Evolutionary conservation across 2,888 invertebrate species (phyloP).

Genomic region (Phengaris alcon): DNA sequence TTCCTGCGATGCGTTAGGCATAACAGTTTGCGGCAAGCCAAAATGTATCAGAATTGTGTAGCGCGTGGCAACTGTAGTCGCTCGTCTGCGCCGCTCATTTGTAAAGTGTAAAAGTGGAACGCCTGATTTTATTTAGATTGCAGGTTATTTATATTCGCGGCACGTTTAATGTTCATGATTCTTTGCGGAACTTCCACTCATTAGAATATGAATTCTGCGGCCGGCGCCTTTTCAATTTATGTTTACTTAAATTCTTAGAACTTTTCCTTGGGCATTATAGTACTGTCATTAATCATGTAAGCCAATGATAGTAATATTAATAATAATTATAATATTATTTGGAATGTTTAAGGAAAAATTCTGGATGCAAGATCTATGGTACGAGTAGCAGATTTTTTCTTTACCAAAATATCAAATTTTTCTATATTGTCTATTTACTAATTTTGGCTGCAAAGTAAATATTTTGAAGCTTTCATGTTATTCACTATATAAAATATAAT

Average conservation of each 20-base stretch:
- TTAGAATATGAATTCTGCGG: slow-evolving; percentile 11
- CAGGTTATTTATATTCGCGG: slow-evolving; percentile 31
- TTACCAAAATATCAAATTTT: neutral
- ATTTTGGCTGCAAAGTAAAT: neutral
- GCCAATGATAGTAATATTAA: no score
- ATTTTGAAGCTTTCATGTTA: neutral
- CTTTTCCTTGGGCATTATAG: neutral
- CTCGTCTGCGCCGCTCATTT: slow-evolving; percentile 10
- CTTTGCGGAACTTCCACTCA: slow-evolving; percentile 28
- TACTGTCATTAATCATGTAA: neutral
- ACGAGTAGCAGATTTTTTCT: neutral
- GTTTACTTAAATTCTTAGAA: neutral
- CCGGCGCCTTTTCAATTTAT: slow-evolving; percentile 10
- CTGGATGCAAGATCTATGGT: no score
- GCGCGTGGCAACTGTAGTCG: neutral
- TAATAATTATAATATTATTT: no score
- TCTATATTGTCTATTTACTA: neutral
- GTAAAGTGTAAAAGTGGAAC: slow-evolving; percentile 30
- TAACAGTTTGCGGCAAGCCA: no score
- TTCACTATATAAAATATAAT: neutral
- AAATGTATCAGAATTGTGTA: neutral
- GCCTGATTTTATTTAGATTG: slow-evolving; percentile 32
- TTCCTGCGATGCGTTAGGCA: neutral
- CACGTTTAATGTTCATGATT: slow-evolving; percentile 31
- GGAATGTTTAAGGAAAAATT: no score